Evolutionary conservation across 30 jellyfish, hydroid and myxozoan species (phyloP), one percentile per base, ranked within the genome.

Genomic region (Hydra vulgaris): DNA sequence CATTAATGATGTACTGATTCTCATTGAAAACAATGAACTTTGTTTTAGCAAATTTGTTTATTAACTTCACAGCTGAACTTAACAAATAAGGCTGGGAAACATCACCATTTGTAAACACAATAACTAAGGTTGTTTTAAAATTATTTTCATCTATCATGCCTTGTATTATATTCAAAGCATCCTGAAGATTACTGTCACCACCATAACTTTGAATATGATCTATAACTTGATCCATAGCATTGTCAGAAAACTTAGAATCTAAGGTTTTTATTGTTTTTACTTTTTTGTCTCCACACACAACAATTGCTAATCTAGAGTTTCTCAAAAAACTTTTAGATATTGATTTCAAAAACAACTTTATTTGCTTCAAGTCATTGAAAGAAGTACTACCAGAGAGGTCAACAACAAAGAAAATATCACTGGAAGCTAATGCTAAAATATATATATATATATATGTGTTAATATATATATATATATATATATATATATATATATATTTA

Each of bases 401-500:
- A n/a, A 75, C 71, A 25, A 81, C 89, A 55, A 25, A 83, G 66
- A 52, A 81, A 22, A 76, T 21, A 67, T 83, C 89, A 15, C 18
- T 66, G 17, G 71, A 23, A 12, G 77, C 8, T 19, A 84, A 70
- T 61, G 93, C 97, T 89, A 77, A 24, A 72, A 69, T 21, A 54
- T 7, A 74, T 55, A 66, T 20, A 20, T n/a, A n/a, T n/a, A n/a
- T n/a, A n/a, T n/a, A n/a, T n/a, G n/a, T n/a, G n/a, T n/a, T n/a
- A n/a, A n/a, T n/a, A n/a, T n/a, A n/a, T n/a, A n/a, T n/a, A n/a
- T n/a, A n/a, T n/a, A n/a, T n/a, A n/a, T n/a, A n/a, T n/a, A n/a
- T n/a, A n/a, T n/a, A n/a, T n/a, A n/a, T n/a, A n/a, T n/a, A n/a
- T n/a, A n/a, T n/a, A n/a, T n/a, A n/a, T n/a, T n/a, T n/a, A n/a